Evolutionary conservation across 1,140 invertebrate genomes (phyloP).

Genomic region (Phortica variegata): DNA sequence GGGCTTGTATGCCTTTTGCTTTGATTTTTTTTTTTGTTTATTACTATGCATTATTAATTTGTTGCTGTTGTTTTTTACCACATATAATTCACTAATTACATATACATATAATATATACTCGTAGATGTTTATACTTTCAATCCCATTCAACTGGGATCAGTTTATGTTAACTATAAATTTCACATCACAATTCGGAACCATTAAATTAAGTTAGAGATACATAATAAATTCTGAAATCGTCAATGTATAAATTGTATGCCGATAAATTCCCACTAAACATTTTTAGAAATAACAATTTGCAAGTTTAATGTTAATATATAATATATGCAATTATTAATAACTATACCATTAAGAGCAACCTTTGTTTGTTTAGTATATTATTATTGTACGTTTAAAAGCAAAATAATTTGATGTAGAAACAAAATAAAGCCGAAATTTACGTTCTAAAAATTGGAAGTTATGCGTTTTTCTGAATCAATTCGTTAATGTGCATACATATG

Average conservation of each 20-base stretch:
- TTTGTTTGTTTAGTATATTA: slow-evolving; percentile 1
- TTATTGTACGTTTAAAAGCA: background rate
- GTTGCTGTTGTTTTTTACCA: too few relatives aligned
- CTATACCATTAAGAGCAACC: background rate
- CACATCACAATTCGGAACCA: slow-evolving; percentile 42
- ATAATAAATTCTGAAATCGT: background rate
- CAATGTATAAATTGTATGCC: background rate
- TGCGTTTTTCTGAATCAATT: background rate
- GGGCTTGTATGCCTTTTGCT: too few relatives aligned
- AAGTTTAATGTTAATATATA: background rate
- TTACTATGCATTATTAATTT: too few relatives aligned
- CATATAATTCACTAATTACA: slow-evolving; percentile 25
- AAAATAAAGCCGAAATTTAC: background rate
- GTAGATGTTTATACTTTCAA: slow-evolving; percentile 42
- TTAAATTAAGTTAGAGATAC: background rate
- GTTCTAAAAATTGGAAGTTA: too few relatives aligned
- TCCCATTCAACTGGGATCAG: slow-evolving; percentile 56
- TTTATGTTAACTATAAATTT: slow-evolving; percentile 58
- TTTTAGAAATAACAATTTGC: background rate
- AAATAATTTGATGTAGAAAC: background rate
- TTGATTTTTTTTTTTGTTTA: too few relatives aligned
- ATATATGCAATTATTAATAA: background rate
- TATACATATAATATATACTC: slow-evolving; percentile 37
- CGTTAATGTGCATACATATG: background rate
- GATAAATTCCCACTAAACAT: background rate